Evolutionary conservation across 2,888 invertebrate species (phyloP).

Genomic region (Erpobdella octoculata): DNA sequence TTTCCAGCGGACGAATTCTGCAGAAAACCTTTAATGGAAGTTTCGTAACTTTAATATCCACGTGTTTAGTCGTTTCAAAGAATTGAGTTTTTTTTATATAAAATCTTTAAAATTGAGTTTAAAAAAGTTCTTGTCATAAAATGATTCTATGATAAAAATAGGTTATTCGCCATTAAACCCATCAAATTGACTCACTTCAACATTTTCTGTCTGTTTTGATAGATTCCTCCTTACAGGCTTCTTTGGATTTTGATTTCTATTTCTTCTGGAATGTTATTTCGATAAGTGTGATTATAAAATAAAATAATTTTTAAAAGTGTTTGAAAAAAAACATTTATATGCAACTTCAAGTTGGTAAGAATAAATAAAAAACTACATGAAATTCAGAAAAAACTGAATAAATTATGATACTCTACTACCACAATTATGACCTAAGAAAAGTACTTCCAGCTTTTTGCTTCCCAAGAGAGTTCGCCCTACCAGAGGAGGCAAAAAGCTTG

Average conservation of each 20-base stretch:
- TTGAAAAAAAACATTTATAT: too few relatives aligned
- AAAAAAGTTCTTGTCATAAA: neutral
- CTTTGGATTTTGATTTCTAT: constrained; percentile 16
- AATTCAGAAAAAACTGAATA: too few relatives aligned
- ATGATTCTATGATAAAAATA: neutral
- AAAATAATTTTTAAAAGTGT: neutral
- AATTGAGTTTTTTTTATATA: neutral
- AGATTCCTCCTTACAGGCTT: constrained; percentile 21
- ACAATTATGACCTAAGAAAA: too few relatives aligned
- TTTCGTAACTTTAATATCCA: neutral
- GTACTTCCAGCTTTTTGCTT: too few relatives aligned
- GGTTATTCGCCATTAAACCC: neutral
- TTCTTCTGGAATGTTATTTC: neutral
- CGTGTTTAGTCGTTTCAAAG: too few relatives aligned
- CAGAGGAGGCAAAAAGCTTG: too few relatives aligned
- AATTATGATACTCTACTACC: too few relatives aligned
- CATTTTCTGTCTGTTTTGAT: constrained; percentile 30
- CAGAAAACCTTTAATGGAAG: constrained; percentile 66
- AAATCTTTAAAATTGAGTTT: too few relatives aligned
- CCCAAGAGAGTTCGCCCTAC: too few relatives aligned
- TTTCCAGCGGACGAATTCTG: constrained; percentile 68
- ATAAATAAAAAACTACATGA: too few relatives aligned
- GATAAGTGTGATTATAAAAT: neutral
- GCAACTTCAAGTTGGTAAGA: too few relatives aligned
- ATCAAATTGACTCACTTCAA: constrained; percentile 25